phyloP scores from a whole-genome alignment of 2,797 vertebrate species.

The Rhinella marina region DNA sequence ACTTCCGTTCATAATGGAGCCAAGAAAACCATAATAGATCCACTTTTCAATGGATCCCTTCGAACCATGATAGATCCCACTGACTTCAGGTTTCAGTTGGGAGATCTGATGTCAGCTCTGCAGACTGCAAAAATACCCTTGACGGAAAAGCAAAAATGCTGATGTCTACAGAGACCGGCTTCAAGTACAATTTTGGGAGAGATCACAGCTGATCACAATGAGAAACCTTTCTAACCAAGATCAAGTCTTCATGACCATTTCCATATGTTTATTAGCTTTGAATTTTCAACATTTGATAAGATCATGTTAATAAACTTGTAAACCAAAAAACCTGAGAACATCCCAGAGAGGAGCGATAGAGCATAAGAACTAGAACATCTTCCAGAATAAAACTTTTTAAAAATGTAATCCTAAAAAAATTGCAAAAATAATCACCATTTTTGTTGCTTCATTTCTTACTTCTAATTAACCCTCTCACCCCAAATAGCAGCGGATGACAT shows the following conservation, averaged over 20 bases:
- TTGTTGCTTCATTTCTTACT: background rate
- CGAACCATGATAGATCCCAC: background rate
- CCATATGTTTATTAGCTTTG: background rate
- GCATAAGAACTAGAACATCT: background rate
- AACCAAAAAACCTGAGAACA: background rate
- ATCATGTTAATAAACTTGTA: background rate
- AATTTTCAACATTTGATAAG: background rate
- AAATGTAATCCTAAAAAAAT: background rate
- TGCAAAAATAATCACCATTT: background rate
- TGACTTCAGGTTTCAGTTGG: background rate
- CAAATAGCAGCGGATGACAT: conserved; percentile 1
- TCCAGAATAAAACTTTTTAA: background rate
- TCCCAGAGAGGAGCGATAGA: background rate
- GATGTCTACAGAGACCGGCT: background rate
- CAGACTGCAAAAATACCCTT: background rate
- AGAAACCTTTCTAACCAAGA: background rate
- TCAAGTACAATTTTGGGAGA: background rate
- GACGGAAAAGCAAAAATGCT: background rate
- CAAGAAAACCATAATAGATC: background rate
- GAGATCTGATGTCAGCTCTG: background rate
- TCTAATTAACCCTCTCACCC: background rate
- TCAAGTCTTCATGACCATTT: no score
- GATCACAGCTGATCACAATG: background rate
- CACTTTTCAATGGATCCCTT: background rate
- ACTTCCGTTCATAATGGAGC: background rate